These are phyloP conservation scores for Hedya salicella DNA, from an alignment of 2,888 invertebrate genomes.

Conservation along the genomic window DNA sequence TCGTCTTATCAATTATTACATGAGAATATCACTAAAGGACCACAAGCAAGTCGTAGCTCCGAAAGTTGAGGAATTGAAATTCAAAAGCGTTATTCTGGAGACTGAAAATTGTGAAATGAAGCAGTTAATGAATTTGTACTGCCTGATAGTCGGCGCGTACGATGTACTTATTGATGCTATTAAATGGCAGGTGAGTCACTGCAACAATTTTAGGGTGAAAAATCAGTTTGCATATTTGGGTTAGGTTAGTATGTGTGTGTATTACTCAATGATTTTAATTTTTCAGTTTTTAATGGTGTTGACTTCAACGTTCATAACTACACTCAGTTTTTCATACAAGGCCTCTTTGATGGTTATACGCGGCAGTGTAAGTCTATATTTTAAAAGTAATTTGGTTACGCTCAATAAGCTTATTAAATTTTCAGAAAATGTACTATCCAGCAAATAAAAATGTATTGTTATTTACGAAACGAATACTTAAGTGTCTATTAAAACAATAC, in stretches of 20 bases:
- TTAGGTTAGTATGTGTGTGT: too few species aligned
- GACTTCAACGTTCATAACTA: conserved; percentile 57
- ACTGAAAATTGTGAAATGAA: conserved; percentile 55
- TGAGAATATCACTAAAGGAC: conserved; percentile 58
- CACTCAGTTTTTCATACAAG: conserved; percentile 57
- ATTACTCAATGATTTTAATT: neutral
- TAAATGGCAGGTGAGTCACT: conserved; percentile 72
- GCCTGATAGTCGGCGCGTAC: conserved; percentile 61
- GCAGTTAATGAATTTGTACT: conserved; percentile 65
- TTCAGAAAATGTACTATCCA: too few species aligned
- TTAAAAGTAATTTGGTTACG: too few species aligned
- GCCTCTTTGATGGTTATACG: conserved; percentile 57
- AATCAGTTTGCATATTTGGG: too few species aligned
- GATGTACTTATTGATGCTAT: conserved; percentile 64
- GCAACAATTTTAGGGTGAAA: too few species aligned
- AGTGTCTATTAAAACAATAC: too few species aligned
- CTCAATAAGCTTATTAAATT: too few species aligned
- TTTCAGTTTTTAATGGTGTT: conserved; percentile 64
- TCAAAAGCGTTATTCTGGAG: conserved; percentile 47
- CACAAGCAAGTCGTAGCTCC: conserved; percentile 47
- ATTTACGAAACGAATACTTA: too few species aligned
- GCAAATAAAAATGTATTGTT: too few species aligned
- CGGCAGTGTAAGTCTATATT: conserved; percentile 61
- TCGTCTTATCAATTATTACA: conserved; percentile 61
- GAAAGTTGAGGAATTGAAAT: conserved; percentile 52